Evolutionary conservation across 2,797 vertebrate species (phyloP).

Genomic region (Parotocinclus haroldoi): DNA sequence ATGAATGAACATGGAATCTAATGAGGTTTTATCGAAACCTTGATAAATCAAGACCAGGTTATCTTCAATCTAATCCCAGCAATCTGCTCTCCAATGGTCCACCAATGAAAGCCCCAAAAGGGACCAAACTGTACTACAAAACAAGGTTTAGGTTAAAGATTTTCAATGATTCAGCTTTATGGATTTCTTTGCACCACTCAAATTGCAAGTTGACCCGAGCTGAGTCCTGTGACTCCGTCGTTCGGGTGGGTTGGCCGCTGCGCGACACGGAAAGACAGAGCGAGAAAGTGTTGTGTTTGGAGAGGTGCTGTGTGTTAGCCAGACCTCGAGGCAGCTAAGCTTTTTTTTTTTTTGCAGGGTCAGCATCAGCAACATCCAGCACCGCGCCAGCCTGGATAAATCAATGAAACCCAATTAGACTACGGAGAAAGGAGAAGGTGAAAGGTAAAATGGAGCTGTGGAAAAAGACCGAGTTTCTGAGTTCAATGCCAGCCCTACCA

Average conservation of each 20-base stretch:
- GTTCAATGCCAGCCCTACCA: not conserved
- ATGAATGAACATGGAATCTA: too few species aligned
- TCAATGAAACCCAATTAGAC: conserved; percentile 60
- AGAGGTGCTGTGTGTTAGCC: conserved; percentile 35
- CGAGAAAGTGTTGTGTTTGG: not conserved
- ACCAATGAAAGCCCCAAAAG: conserved; percentile 21
- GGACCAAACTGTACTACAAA: conserved; percentile 44
- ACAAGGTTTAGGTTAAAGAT: conserved; percentile 29
- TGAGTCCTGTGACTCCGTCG: conserved; percentile 58
- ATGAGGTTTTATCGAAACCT: too few species aligned
- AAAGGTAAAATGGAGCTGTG: conserved; percentile 56
- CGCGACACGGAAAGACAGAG: not conserved
- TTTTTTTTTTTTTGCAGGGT: conserved; percentile 70
- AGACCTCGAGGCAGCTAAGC: conserved; percentile 55
- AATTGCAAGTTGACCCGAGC: conserved; percentile 26
- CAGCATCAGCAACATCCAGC: conserved; percentile 67
- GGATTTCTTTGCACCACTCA: not conserved
- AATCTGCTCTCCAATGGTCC: not conserved
- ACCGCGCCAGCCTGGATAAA: conserved; percentile 65
- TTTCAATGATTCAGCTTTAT: conserved; percentile 24
- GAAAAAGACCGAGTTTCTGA: conserved; percentile 45
- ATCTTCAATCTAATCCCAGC: too few species aligned
- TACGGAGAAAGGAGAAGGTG: conserved; percentile 33
- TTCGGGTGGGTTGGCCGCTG: conserved; percentile 56
- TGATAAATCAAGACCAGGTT: too few species aligned